Base-by-base conservation (phyloP, 2,888 invertebrate genomes). In the Drosophila tripunctata region DNA sequence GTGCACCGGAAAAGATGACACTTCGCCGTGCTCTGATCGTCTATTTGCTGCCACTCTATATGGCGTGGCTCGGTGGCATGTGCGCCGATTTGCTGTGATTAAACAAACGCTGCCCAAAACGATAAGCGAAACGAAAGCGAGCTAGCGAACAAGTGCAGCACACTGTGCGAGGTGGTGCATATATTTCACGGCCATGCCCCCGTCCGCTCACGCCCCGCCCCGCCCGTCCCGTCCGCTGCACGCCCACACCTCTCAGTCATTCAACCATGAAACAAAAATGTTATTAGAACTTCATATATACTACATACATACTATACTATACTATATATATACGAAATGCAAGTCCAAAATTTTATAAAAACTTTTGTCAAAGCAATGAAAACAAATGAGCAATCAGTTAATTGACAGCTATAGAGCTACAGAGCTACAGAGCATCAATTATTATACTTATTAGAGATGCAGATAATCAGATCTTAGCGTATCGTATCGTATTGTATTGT, bases 51-150 rank as follows among this genome's bases (percentile, higher is more conserved):
- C 96, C 96, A 3, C 94, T 96, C 36, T 95, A 95, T 78, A 94
- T 96, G 91, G 95, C 96, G 88, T 96, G 96, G 96, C 95, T 96
- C 67, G 94, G 95, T 62, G 94, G 95, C 71, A 94, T 96, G 85
- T 94, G 96, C 90, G 94, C 95, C 87, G 96, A 96, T 91, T 93
- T 96, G 92, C 95, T 96, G 93, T 96, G 95, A 95, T 94, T 58
- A 58, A 43, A 68, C 62, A 66, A 68, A 81, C 35, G 58, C 75
- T 61, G 65, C 64, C 63, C 47, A 40, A 51, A 62, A 68, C 76
- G 68, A 50, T 6, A 40, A 27, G 15, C 27, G 27, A 24, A 8
- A 40, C 14, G 14, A 44, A 58, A 70, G 64, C 60, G 57, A 71
- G 68, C 72, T 55, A 63, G 77, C 73, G 66, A 75, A 61, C 57